Conservation (phyloP, 2,797 vertebrate species). For the Sciurus carolinensis region DNA sequence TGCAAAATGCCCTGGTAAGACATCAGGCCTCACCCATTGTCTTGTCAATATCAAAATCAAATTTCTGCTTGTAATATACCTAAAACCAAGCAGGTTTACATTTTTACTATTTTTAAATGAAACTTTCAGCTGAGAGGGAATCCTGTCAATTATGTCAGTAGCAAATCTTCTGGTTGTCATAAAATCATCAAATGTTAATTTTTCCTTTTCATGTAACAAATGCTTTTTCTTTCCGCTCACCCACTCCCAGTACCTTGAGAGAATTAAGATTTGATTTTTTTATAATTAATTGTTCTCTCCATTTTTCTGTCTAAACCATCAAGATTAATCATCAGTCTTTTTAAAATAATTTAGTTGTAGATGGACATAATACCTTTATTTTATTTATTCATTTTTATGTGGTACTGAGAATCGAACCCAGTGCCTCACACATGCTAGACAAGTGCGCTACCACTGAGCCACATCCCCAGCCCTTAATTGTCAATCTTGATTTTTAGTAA, state of each 20-base stretch:
- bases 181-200: slow-evolving; percentile 14
- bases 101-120: slow-evolving; percentile 30
- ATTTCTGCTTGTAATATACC: background rate
- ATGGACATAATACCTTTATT: too few species aligned
- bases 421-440: too few species aligned
- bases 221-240: background rate
- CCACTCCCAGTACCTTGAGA: background rate
- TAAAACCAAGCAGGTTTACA: background rate
- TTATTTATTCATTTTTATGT: too few species aligned
- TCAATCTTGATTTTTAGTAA: slow-evolving; percentile 26
- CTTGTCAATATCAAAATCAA: background rate
- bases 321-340: background rate
- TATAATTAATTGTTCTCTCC: slow-evolving; percentile 11
- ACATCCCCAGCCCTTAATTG: background rate
- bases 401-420: too few species aligned
- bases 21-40: background rate
- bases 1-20: background rate
- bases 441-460: too few species aligned
- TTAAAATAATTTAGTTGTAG: too few species aligned
- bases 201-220: background rate
- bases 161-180: background rate
- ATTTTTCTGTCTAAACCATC: slow-evolving; percentile 5
- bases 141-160: background rate
- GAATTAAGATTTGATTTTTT: slow-evolving; percentile 11
- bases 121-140: background rate